Percentiles rank a stretch among this genome's conserved stretches.
Conservation (phyloP, 2,113 vertebrate genomes). For the Podocnemis expansa region DNA sequence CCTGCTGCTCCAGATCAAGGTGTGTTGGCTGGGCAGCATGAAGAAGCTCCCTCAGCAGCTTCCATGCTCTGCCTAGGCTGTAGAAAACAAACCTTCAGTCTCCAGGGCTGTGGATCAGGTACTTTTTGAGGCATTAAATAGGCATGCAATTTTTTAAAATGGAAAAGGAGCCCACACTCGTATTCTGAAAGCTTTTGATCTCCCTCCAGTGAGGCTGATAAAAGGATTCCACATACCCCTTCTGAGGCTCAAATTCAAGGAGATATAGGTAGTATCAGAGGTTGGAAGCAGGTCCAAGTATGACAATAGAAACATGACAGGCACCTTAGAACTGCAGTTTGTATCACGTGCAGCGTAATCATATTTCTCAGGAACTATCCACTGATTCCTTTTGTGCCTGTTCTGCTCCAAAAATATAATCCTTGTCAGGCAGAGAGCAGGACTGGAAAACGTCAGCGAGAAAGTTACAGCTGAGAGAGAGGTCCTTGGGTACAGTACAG, state of each 20-base stretch:
- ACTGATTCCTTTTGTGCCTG: neutral
- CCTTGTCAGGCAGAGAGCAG: neutral
- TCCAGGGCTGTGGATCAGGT: slow-evolving; percentile 30
- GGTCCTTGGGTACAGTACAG: neutral
- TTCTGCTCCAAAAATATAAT: neutral
- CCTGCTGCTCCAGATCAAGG: neutral
- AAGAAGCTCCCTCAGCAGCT: slow-evolving; percentile 11
- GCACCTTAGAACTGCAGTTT: neutral
- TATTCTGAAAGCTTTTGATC: slow-evolving; percentile 46
- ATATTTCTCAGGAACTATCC: neutral
- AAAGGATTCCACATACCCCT: slow-evolving; percentile 22
- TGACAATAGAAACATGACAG: neutral
- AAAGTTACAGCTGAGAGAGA: neutral
- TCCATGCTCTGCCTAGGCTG: slow-evolving; percentile 16
- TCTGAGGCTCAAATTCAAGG: neutral
- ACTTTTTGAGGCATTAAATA: slow-evolving; percentile 42
- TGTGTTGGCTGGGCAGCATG: neutral
- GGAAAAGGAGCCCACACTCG: slow-evolving; percentile 18
- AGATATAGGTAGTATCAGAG: neutral
- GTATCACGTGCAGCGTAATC: neutral
- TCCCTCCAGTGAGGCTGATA: slow-evolving; percentile 6
- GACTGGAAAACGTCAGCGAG: neutral
- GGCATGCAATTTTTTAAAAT: slow-evolving; percentile 38
- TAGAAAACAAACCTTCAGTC: slow-evolving; percentile 1
- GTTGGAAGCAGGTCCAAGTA: neutral